Conservation (phyloP, 2,113 vertebrate species). For the Semicossyphus pulcher region DNA sequence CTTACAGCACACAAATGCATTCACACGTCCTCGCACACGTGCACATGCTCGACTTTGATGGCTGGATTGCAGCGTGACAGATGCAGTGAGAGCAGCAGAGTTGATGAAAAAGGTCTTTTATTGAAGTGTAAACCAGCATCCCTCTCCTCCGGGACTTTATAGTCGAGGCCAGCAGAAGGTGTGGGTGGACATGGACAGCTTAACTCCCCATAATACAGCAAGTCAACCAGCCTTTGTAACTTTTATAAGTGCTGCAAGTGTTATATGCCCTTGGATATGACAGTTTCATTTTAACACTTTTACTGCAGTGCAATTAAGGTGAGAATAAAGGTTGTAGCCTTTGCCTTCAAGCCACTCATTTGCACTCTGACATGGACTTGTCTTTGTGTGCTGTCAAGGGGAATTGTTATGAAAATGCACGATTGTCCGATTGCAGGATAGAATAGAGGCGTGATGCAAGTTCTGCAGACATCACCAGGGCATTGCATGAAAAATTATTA, state of each 20-base stretch:
- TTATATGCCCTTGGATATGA: constrained; percentile 53
- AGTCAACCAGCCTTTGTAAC: constrained; percentile 55
- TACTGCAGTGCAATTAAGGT: constrained; percentile 42
- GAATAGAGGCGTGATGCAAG: neutral
- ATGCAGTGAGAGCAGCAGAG: constrained; percentile 40
- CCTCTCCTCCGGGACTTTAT: constrained; percentile 54
- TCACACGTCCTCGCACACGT: neutral
- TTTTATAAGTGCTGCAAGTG: constrained; percentile 51
- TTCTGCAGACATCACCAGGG: neutral
- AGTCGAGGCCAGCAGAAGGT: constrained; percentile 50
- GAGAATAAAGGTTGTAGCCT: constrained; percentile 11
- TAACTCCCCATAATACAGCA: constrained; percentile 37
- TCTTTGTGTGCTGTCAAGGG: neutral
- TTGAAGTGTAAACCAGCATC: constrained; percentile 63
- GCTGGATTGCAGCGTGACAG: constrained; percentile 22
- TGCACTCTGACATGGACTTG: neutral
- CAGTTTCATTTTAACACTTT: constrained; percentile 35
- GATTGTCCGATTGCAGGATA: neutral
- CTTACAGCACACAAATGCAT: constrained; percentile 9
- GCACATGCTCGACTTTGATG: constrained; percentile 53
- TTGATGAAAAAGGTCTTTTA: constrained; percentile 69
- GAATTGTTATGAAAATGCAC: neutral
- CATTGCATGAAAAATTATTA: neutral
- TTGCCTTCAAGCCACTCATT: constrained; percentile 31
- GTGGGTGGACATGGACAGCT: constrained; percentile 59